Conservation (phyloP, 2,888 invertebrate genomes). For the Diadegma fenestrale region DNA sequence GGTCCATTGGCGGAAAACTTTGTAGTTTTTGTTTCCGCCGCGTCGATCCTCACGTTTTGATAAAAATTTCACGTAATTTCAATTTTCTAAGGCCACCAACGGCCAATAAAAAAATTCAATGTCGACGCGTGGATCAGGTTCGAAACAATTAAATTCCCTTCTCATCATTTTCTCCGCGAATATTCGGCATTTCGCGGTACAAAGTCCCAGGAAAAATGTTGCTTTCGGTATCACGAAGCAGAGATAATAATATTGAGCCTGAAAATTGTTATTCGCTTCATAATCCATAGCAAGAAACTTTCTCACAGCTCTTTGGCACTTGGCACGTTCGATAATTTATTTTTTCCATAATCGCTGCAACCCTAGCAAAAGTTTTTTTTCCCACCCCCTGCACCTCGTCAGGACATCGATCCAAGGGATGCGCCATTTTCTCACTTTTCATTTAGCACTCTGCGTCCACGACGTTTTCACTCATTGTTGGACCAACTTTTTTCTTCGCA, state of each 20-base stretch:
- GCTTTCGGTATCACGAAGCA: neutral
- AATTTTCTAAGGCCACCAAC: too few species aligned
- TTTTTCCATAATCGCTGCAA: conserved; percentile 57
- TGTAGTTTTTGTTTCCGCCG: too few species aligned
- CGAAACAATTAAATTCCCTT: neutral
- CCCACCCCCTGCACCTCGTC: neutral
- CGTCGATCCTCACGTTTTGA: too few species aligned
- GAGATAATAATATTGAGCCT: neutral
- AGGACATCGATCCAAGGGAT: neutral
- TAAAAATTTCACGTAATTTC: too few species aligned
- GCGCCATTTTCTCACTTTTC: conserved; percentile 13
- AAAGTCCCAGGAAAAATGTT: neutral
- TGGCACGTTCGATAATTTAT: conserved; percentile 38
- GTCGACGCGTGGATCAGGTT: neutral
- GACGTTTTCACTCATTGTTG: neutral
- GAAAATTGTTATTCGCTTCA: neutral
- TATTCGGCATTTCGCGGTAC: neutral
- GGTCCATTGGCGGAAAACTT: too few species aligned
- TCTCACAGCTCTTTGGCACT: neutral
- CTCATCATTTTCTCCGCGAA: neutral
- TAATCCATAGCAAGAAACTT: neutral
- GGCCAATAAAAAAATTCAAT: too few species aligned
- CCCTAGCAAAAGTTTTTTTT: conserved; percentile 52
- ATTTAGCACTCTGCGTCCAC: neutral
- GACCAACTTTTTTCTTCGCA: neutral